phyloP scores from a whole-genome alignment of 2,113 vertebrate species.

The Pachyramphus minor region DNA sequence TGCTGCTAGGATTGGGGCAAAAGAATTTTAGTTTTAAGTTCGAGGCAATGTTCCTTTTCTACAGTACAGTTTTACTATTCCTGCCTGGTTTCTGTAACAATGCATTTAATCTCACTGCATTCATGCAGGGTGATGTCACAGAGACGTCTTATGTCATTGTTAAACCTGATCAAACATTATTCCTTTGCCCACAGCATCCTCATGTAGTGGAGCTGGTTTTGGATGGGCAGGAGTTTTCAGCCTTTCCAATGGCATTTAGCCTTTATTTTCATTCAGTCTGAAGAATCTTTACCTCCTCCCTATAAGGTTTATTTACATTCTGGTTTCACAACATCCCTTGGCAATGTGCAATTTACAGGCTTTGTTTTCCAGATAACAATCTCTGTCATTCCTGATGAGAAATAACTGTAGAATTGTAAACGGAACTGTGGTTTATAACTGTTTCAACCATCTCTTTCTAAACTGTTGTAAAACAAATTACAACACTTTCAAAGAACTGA shows the following conservation, averaged over 20 bases:
- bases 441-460: background rate
- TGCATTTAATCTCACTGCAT: background rate
- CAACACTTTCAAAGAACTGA: background rate
- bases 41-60: background rate
- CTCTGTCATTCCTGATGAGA: background rate
- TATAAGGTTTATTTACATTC: background rate
- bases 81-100: background rate
- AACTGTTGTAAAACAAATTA: background rate
- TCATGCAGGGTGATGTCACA: background rate
- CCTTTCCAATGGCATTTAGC: background rate
- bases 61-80: background rate
- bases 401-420: background rate
- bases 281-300: background rate
- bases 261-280: background rate
- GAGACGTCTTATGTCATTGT: background rate
- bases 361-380: background rate
- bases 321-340: background rate
- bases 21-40: background rate
- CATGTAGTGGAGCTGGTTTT: background rate
- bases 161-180: background rate
- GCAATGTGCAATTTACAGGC: background rate
- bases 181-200: background rate
- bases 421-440: background rate
- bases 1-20: background rate
- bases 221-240: background rate